These are phyloP conservation scores for Apis cerana DNA, from an alignment of 1,140 invertebrate genomes.

Conservation along the genomic window DNA sequence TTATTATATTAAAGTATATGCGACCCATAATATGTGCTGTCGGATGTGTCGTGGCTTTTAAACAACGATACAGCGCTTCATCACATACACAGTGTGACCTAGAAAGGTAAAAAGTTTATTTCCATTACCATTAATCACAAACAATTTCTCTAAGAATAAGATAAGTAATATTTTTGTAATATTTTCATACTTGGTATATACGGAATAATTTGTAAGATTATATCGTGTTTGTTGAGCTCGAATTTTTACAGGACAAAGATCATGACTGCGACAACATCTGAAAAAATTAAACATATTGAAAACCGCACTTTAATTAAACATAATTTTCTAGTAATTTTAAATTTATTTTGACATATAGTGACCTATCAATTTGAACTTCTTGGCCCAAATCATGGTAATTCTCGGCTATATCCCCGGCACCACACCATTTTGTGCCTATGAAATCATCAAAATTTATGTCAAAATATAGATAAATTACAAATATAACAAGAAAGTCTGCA, in stretches of 20 bases:
- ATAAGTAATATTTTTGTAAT: neutral
- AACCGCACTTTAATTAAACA: neutral
- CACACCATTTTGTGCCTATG: slow-evolving; percentile 94
- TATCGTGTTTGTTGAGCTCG: slow-evolving; percentile 88
- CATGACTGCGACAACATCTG: slow-evolving; percentile 91
- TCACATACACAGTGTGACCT: slow-evolving; percentile 93
- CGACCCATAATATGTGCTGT: slow-evolving; percentile 90
- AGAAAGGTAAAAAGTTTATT: slow-evolving; percentile 49
- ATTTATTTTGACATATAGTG: neutral
- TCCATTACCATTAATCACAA: neutral
- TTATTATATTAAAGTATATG: slow-evolving; percentile 93
- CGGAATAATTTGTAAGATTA: slow-evolving; percentile 90
- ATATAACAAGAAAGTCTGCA: neutral
- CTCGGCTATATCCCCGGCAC: slow-evolving; percentile 91
- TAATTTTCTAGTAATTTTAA: neutral
- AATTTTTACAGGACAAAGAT: slow-evolving; percentile 89
- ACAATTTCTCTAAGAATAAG: neutral
- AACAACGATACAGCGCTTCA: slow-evolving; percentile 89
- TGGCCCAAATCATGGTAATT: slow-evolving; percentile 91
- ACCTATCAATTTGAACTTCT: slow-evolving; percentile 86
- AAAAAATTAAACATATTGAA: slow-evolving; percentile 54
- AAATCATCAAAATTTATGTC: slow-evolving; percentile 51
- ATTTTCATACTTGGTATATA: slow-evolving; percentile 89
- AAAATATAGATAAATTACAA: neutral
- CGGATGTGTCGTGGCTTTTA: slow-evolving; percentile 87